Conservation (phyloP, 2,113 vertebrate genomes). For the Clarias gariepinus region DNA sequence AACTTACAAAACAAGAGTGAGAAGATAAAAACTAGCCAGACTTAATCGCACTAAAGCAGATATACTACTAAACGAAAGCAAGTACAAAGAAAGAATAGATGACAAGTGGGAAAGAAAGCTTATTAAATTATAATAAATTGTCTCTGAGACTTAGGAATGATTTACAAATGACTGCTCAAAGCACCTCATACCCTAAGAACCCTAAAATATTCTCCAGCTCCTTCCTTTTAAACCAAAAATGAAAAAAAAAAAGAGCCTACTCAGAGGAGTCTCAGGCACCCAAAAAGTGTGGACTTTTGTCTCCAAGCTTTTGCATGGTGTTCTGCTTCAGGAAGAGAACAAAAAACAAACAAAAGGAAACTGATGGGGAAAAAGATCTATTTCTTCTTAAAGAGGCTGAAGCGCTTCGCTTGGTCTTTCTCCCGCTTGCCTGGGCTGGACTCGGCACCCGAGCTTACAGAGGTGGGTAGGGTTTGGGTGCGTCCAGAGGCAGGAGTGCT, state of each 20-base stretch:
- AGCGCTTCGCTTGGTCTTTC: conserved; percentile 89
- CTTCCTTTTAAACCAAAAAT: conserved; percentile 68
- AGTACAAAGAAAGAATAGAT: conserved; percentile 56
- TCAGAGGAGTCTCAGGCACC: conserved; percentile 84
- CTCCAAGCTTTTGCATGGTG: conserved; percentile 82
- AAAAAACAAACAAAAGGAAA: conserved; percentile 54
- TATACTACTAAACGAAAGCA: conserved; percentile 54
- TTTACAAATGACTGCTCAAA: conserved; percentile 75
- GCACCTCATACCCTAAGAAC: conserved; percentile 78
- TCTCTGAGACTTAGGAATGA: conserved; percentile 57
- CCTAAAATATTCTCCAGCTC: conserved; percentile 70
- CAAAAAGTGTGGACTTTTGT: conserved; percentile 80
- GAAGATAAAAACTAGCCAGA: conserved; percentile 14
- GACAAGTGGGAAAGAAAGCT: conserved; percentile 61
- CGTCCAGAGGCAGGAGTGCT: conserved; percentile 88
- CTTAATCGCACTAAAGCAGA: conserved; percentile 51
- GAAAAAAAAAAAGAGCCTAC: conserved; percentile 65
- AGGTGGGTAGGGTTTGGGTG: conserved; percentile 89
- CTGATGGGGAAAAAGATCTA: conserved; percentile 75
- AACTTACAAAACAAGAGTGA: conserved; percentile 64
- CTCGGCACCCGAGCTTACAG: conserved; percentile 82
- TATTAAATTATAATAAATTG: conserved; percentile 43
- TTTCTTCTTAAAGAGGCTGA: conserved; percentile 98
- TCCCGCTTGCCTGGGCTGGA: conserved; percentile 93
- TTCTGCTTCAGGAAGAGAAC: conserved; percentile 74